Evolutionary conservation across 2,888 invertebrate genomes (phyloP).

Genomic region (Parascotia fuliginaria): DNA sequence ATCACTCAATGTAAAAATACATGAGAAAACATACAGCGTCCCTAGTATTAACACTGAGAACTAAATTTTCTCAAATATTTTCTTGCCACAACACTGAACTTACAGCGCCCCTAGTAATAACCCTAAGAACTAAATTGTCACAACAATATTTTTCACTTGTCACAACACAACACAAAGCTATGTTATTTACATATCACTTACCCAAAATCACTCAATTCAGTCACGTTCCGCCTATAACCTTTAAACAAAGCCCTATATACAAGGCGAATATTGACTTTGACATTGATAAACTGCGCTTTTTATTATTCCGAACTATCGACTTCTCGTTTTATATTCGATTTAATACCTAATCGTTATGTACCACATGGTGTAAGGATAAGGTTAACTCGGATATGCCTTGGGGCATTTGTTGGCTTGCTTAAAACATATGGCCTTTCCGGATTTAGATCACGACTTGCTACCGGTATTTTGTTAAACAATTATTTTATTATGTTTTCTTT

Average conservation of each 20-base stretch:
- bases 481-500: no score
- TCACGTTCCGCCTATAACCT: conserved; percentile 15
- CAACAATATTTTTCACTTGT: background rate
- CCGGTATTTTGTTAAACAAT: no score
- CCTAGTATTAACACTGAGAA: no score
- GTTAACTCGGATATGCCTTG: conserved; percentile 43
- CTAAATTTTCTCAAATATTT: no score
- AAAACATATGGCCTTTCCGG: conserved; percentile 1
- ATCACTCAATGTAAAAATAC: no score
- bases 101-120: no score
- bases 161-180: background rate
- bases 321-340: conserved; percentile 50
- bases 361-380: conserved; percentile 61
- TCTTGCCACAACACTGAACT: no score
- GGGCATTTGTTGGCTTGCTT: conserved; percentile 5
- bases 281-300: conserved; percentile 44
- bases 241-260: conserved; percentile 1
- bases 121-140: no score
- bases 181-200: background rate
- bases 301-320: conserved; percentile 38
- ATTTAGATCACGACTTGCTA: no score
- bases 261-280: conserved; percentile 21
- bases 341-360: conserved; percentile 59
- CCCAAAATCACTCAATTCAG: background rate
- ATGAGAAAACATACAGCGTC: no score